Evolutionary conservation across 2,113 vertebrate genomes (phyloP).

Genomic region (Albula goreensis): DNA sequence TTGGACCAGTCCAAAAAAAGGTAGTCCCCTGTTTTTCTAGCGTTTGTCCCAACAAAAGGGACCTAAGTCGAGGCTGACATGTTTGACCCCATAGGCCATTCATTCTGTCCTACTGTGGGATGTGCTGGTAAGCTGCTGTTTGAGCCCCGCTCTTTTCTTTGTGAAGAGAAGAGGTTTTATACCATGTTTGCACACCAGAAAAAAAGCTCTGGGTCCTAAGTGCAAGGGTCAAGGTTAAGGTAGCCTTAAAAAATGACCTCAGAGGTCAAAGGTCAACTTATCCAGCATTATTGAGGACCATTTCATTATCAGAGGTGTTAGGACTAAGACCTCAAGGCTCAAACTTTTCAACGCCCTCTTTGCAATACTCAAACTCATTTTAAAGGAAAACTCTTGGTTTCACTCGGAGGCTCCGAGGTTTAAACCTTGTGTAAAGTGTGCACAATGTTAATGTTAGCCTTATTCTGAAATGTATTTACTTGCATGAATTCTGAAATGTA

Average conservation of each 20-base stretch:
- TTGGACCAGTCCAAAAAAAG: constrained; percentile 54
- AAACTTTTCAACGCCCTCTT: neutral
- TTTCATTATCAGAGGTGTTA: constrained; percentile 10
- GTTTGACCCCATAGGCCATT: constrained; percentile 59
- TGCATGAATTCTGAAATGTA: too few relatives aligned
- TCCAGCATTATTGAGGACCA: constrained; percentile 35
- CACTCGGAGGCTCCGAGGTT: neutral
- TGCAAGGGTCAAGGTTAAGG: constrained; percentile 66
- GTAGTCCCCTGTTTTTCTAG: constrained; percentile 50
- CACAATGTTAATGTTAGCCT: neutral
- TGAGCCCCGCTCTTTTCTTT: constrained; percentile 67
- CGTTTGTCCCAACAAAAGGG: constrained; percentile 56
- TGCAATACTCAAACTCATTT: neutral
- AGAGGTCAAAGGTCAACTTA: constrained; percentile 54
- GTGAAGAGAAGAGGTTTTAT: constrained; percentile 55
- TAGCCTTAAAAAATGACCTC: constrained; percentile 58
- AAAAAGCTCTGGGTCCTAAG: constrained; percentile 29
- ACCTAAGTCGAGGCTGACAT: constrained; percentile 61
- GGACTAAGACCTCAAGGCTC: neutral
- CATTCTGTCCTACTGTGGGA: constrained; percentile 60
- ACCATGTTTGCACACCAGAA: constrained; percentile 58
- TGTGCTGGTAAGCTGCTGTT: constrained; percentile 58
- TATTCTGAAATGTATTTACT: too few relatives aligned
- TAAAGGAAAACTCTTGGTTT: neutral
- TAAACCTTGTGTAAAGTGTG: neutral